These are phyloP conservation scores for Heliangelus exortis DNA, from an alignment of 2,797 vertebrate genomes.

Conservation along the genomic window DNA sequence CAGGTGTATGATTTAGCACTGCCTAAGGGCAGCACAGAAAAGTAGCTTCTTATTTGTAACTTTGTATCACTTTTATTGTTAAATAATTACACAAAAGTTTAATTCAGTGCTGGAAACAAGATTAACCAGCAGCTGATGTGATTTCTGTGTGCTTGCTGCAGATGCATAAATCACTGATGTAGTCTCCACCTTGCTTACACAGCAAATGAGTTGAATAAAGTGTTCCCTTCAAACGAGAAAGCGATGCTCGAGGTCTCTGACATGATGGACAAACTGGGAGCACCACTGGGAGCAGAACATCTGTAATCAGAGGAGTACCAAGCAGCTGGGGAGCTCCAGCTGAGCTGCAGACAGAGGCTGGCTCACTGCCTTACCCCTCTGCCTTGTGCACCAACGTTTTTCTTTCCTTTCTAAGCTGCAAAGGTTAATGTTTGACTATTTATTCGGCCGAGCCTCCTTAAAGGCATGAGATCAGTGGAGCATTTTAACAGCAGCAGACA, in stretches of 20 bases:
- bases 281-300: not conserved
- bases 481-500: slow-evolving; percentile 57
- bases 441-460: slow-evolving; percentile 5
- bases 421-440: slow-evolving; percentile 45
- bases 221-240: not conserved
- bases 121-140: not conserved
- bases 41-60: not conserved
- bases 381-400: not conserved
- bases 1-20: not conserved
- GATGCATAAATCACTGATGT: not conserved
- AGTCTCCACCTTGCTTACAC: not conserved
- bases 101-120: not conserved
- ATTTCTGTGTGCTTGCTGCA: not conserved
- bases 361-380: not conserved
- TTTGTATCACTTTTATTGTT: not conserved
- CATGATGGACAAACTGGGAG: fast-evolving
- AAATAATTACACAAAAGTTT: not conserved
- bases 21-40: not conserved
- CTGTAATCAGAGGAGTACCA: too few relatives aligned
- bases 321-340: not conserved
- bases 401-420: not conserved
- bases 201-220: not conserved
- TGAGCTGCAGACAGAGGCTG: not conserved
- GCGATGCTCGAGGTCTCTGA: fast-evolving
- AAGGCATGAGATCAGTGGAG: slow-evolving; percentile 54